Conservation (phyloP, 2,113 vertebrate genomes). For the Prunella fulvescens region DNA sequence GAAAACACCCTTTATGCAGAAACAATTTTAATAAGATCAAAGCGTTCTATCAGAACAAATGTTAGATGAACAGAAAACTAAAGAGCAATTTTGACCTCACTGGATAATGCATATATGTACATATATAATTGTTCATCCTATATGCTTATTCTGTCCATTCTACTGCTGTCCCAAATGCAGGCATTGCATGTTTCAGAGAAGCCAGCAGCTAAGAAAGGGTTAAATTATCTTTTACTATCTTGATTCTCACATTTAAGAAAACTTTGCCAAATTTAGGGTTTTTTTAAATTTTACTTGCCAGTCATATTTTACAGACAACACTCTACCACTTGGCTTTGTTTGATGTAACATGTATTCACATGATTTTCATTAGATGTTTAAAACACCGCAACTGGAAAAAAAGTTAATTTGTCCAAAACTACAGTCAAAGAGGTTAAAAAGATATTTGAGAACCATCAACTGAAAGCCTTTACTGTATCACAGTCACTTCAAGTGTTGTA, state of each 20-base stretch:
- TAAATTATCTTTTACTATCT: neutral
- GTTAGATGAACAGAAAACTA: neutral
- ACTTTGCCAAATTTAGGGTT: neutral
- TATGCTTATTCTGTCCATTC: neutral
- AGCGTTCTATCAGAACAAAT: neutral
- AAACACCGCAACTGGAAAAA: neutral
- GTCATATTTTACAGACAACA: neutral
- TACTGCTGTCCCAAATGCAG: neutral
- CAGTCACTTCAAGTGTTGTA: slow-evolving; percentile 71
- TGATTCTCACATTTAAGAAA: neutral
- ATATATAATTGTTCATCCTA: neutral
- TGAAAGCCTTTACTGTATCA: slow-evolving; percentile 62
- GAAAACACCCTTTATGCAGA: neutral
- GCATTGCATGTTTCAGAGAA: neutral
- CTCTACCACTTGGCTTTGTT: neutral
- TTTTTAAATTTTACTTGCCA: neutral
- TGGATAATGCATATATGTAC: neutral
- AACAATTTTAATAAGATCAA: slow-evolving; percentile 15
- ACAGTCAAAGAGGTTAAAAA: neutral
- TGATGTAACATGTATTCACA: neutral
- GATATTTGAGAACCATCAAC: neutral
- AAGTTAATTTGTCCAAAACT: neutral
- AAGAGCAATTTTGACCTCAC: neutral
- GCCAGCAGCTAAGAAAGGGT: neutral
- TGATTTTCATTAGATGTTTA: neutral